Conservation (phyloP, 2,888 invertebrate species). For the Orchesellides sinensis region DNA sequence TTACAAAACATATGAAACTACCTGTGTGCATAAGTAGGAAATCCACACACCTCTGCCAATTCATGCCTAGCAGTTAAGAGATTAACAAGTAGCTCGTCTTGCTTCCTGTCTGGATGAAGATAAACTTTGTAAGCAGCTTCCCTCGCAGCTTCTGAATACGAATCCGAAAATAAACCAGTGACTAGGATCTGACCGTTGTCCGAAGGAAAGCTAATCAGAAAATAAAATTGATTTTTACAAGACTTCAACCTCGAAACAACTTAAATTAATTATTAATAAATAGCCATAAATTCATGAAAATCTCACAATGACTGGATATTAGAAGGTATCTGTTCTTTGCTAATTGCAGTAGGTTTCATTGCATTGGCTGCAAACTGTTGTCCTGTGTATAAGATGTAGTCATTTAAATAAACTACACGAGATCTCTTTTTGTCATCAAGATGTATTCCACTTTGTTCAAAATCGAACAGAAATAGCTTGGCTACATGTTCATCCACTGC, state of each 20-base stretch:
- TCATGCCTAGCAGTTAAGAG: constrained; percentile 86
- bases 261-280: no score
- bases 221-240: no score
- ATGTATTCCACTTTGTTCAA: constrained; percentile 98
- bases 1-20: constrained; percentile 40
- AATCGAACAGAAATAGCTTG: constrained; percentile 94
- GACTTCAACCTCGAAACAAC: no score
- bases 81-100: constrained; percentile 85
- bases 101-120: constrained; percentile 86
- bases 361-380: constrained; percentile 90
- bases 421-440: constrained; percentile 85
- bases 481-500: constrained; percentile 91
- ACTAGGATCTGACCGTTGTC: constrained; percentile 87
- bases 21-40: constrained; percentile 91
- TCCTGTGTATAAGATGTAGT: constrained; percentile 87
- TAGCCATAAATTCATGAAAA: no score
- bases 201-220: constrained; percentile 79
- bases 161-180: constrained; percentile 90
- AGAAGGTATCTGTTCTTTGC: constrained; percentile 83
- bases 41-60: constrained; percentile 92
- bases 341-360: constrained; percentile 83
- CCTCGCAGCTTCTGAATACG: constrained; percentile 85
- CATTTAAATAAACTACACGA: constrained; percentile 90
- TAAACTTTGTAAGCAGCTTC: constrained; percentile 94
- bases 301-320: constrained; percentile 85